A percentile compares a stretch with the other conserved stretches of the same genome.
These are phyloP conservation scores for Galagoides demidoff DNA, from an alignment of 2,797 vertebrate species.

Conservation along the genomic window DNA sequence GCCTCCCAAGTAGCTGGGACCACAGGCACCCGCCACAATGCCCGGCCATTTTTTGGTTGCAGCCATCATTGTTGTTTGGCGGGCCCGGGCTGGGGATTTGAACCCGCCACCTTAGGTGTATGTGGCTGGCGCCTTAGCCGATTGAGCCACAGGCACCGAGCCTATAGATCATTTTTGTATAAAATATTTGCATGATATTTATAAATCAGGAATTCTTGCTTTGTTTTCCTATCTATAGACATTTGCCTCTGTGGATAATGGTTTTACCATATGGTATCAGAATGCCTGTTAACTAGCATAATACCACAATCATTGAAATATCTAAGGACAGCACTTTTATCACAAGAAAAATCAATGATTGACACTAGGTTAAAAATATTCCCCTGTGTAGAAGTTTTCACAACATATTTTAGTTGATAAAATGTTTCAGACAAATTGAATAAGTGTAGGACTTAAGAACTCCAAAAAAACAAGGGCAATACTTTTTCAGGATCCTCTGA, in stretches of 20 bases:
- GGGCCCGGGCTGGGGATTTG: no score
- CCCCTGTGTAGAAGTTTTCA: neutral
- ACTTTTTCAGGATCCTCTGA: neutral
- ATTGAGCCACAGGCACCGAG: no score
- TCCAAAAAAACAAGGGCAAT: neutral
- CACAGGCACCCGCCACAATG: no score
- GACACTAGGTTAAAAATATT: neutral
- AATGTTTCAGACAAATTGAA: constrained; percentile 4
- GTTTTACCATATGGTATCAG: neutral
- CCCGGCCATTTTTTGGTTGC: no score
- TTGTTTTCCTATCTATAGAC: neutral
- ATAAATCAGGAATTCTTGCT: neutral
- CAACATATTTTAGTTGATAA: neutral
- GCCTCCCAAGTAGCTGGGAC: no score
- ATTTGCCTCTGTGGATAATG: neutral
- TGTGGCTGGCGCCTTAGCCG: no score
- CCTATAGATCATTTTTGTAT: no score
- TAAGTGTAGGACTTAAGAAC: neutral
- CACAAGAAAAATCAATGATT: neutral
- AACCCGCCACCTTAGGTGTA: no score
- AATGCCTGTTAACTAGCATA: neutral
- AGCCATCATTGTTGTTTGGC: no score
- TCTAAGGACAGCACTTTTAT: neutral
- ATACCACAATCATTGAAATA: neutral
- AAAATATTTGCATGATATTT: neutral